Evolutionary conservation across 2,797 vertebrate species (phyloP), one percentile per base, ranked within the genome.

Genomic region (Anableps anableps): DNA sequence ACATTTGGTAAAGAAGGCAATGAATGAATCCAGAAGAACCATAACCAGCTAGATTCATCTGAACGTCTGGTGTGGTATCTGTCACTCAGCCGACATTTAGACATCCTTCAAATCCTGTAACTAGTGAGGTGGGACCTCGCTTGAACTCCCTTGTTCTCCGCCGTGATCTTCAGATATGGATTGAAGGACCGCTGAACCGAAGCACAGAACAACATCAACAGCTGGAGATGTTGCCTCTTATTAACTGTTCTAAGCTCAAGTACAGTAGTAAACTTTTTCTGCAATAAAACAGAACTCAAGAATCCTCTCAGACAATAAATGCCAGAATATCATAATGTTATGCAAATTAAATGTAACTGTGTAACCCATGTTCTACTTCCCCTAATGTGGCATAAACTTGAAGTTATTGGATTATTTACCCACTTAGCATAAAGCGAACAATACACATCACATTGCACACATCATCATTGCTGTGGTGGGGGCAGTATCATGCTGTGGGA

Each of bases 1-100:
- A 53, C 64, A 58, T 76, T 76, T 79, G 79, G 75, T 74, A 74
- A 51, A 16, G 55, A 80, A 83, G n/a, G 13, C 26, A 47, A 47
- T 29, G 41, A 45, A 71, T 71, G n/a, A 45, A 71, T 71, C 68
- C 68, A 71, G 26, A 29, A 45, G 14, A 71, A 45, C 14, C 68
- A 71, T 17, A 47, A 71, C 26, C 68, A 71, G 68, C 7, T 14
- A 71, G 68, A 29, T 29, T 29, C 68, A 71, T 26, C 45, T 71
- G 68, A 29, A 47, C n/a, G 8, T 71, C 26, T 71, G 41, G 43
- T 29, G 26, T n/a, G 43, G n/a, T 29, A 16, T 29, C 68, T 71
- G 43, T 47, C 68, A 71, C 6, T 47, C 68, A 45, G 68, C 43
- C n/a, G 7, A 71, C 26, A 71, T 26, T 47, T 71, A 11, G 34